These are phyloP conservation scores for Ips typographus DNA, from an alignment of 1,140 invertebrate genomes.

Conservation along the genomic window DNA sequence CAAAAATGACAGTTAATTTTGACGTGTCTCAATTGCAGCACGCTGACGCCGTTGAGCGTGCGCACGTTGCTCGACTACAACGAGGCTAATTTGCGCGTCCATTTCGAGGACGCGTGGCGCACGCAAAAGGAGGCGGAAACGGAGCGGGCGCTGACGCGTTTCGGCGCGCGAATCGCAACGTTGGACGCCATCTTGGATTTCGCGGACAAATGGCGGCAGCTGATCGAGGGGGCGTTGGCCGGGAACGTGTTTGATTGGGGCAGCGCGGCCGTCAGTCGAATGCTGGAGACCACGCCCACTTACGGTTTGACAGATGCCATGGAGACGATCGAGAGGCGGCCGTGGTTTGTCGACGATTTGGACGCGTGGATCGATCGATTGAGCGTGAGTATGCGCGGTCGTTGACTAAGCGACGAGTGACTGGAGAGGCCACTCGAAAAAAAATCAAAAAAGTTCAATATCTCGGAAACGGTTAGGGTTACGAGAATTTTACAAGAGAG, in stretches of 20 bases:
- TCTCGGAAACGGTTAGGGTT: too few species aligned
- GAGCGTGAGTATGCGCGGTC: conserved; percentile 54
- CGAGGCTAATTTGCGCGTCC: conserved; percentile 86
- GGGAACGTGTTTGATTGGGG: conserved; percentile 98
- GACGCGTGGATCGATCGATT: conserved; percentile 80
- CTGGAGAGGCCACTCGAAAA: too few species aligned
- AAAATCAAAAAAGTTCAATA: too few species aligned
- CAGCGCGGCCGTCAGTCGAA: conserved; percentile 79
- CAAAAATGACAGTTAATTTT: neutral
- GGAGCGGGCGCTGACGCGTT: conserved; percentile 56
- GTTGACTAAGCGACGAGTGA: too few species aligned
- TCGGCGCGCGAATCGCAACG: conserved; percentile 57
- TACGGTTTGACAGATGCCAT: conserved; percentile 84
- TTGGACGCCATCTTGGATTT: conserved; percentile 59
- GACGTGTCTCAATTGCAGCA: conserved; percentile 46
- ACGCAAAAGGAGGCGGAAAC: conserved; percentile 68
- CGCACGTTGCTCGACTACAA: conserved; percentile 88
- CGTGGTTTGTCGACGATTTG: conserved; percentile 89
- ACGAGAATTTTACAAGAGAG: too few species aligned
- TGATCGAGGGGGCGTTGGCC: conserved; percentile 62
- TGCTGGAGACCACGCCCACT: conserved; percentile 71
- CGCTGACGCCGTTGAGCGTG: conserved; percentile 83
- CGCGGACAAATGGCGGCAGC: conserved; percentile 60
- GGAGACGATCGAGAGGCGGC: conserved; percentile 70
- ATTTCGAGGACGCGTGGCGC: conserved; percentile 91